Evolutionary conservation across 2,797 vertebrate genomes (phyloP).

Genomic region (Cossypha dichroa): DNA sequence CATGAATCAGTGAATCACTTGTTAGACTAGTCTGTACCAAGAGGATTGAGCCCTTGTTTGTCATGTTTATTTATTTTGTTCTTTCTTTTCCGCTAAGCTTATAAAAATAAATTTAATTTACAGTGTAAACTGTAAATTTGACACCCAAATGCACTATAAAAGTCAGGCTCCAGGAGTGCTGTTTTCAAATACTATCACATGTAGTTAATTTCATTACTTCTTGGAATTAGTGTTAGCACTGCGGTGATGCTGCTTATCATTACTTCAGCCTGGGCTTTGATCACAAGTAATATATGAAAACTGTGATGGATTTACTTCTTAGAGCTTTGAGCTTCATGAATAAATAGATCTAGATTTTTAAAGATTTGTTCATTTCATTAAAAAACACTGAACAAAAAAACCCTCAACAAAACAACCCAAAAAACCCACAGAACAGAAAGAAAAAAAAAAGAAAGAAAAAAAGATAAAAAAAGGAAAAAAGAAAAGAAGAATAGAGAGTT

Average conservation of each 20-base stretch:
- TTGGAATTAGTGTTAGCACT: background rate
- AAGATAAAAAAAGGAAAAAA: background rate
- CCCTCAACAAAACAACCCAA: accelerated
- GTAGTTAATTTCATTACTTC: background rate
- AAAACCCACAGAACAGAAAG: background rate
- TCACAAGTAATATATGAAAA: background rate
- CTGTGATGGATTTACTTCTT: background rate
- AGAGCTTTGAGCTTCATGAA: background rate
- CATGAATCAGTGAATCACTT: background rate
- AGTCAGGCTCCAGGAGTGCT: background rate
- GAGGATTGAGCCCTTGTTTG: background rate
- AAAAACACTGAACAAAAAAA: background rate
- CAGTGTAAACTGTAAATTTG: background rate
- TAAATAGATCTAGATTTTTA: background rate
- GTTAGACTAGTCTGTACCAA: background rate
- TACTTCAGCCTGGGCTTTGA: background rate
- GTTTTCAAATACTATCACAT: background rate
- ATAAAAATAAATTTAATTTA: background rate
- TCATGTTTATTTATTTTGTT: background rate
- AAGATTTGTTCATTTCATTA: background rate
- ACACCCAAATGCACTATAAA: background rate
- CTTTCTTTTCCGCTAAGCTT: background rate
- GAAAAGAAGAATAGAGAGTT: background rate
- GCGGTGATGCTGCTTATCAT: background rate
- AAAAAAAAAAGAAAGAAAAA: background rate